Base-by-base conservation (phyloP, 2,888 invertebrate genomes). In the Fissipunctia ypsillon region DNA sequence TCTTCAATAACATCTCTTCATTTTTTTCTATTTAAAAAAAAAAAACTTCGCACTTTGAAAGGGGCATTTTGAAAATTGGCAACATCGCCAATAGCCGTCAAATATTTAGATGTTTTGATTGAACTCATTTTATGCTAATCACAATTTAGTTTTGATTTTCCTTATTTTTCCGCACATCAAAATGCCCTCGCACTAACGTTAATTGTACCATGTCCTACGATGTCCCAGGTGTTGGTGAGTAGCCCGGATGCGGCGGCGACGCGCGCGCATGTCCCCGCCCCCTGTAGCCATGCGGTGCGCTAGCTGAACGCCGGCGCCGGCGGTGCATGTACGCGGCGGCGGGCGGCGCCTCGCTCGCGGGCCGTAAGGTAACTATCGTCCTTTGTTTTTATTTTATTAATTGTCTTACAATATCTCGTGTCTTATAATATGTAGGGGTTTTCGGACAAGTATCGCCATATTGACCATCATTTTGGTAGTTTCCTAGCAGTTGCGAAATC, bases 281-380 rank as follows among this genome's bases (percentile, higher is more conserved):
- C 68, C 71, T 73, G 76, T 80, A 81, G 81, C 65, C 85, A 91
- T 92, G 90, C 79, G 86, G 90, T 89, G 92, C 92, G 91, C 90
- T 93, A 91, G 92, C 90, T 92, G 91, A 92, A 90, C 93, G 89
- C 93, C 90, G 92, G 91, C 94, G 94, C 91, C 94, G 93, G 93
- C 95, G 94, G 95, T 95, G 96, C 90, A 98, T 98, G 98, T 98
- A 98, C 97, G 98, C 98, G 92, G 98, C 98, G 93, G 98, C 98
- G 93, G 98, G 98, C 93, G 98, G 98, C 94, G 98, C 98, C 91
- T 98, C 98, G 92, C 97, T 98, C 95, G 98, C 98, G 93, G 98
- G 98, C 96, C 97, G 98, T 91, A 98, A 98, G 96, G 98, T 98
- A 86, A 88, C 22, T 63, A 61, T 64, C 22, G 69, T 16, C 5